Conservation (phyloP, 2,888 invertebrate genomes). For the Mythimna ferrago region DNA sequence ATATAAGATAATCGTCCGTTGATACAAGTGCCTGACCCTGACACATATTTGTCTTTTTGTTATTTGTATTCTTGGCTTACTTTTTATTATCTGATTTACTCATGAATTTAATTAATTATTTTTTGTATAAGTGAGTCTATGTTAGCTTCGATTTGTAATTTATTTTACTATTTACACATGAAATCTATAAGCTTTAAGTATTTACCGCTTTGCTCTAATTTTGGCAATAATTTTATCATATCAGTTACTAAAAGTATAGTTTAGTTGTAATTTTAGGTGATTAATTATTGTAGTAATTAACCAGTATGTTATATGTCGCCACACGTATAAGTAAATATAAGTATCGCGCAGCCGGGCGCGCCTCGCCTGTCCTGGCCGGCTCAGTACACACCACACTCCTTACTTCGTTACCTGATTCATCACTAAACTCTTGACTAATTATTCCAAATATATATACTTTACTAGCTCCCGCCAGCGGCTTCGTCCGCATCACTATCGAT, state of each 20-base stretch:
- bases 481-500: no score
- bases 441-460: no score
- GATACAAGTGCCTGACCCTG: slow-evolving; percentile 40
- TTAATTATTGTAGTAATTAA: slow-evolving; percentile 11
- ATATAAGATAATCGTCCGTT: slow-evolving; percentile 17
- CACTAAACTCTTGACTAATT: no score
- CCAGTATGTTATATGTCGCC: slow-evolving; percentile 1
- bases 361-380: not conserved
- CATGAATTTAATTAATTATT: slow-evolving; percentile 32
- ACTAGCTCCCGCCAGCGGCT: not conserved
- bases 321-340: not conserved
- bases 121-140: slow-evolving; percentile 8
- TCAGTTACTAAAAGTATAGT: slow-evolving; percentile 26
- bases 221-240: slow-evolving; percentile 53
- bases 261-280: slow-evolving; percentile 39
- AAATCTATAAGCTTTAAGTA: slow-evolving; percentile 34
- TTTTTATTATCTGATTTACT: slow-evolving; percentile 31
- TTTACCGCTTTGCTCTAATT: slow-evolving; percentile 23
- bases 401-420: slow-evolving; percentile 41
- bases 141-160: slow-evolving; percentile 32
- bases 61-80: slow-evolving; percentile 25
- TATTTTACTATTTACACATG: slow-evolving; percentile 45
- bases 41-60: slow-evolving; percentile 11
- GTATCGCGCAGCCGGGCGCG: slow-evolving; percentile 8
- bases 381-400: not conserved